Conservation (phyloP, 2,888 invertebrate species). For the Antheraea yamamai region DNA sequence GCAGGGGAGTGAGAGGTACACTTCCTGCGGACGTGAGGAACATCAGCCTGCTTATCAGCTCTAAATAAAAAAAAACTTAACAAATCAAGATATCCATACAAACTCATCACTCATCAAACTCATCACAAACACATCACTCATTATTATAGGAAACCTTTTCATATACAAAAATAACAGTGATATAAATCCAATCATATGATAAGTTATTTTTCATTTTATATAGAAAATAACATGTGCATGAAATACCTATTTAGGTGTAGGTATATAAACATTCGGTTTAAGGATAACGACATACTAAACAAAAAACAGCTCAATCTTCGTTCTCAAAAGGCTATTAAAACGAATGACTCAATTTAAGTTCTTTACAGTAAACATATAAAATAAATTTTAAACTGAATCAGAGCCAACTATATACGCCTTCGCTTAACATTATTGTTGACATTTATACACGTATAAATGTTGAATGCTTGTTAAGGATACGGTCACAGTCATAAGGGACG, state of each 20-base stretch:
- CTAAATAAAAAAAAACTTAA: too few species aligned
- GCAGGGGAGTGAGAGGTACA: too few species aligned
- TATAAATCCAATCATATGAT: too few species aligned
- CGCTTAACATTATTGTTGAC: slow-evolving; percentile 23
- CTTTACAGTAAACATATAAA: slow-evolving; percentile 18
- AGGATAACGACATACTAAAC: background rate
- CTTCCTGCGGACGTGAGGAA: too few species aligned
- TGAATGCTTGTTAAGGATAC: slow-evolving; percentile 6
- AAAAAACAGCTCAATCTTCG: background rate
- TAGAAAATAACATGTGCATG: too few species aligned
- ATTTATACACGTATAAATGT: slow-evolving; percentile 8
- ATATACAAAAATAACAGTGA: too few species aligned
- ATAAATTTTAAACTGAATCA: slow-evolving; percentile 20
- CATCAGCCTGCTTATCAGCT: too few species aligned
- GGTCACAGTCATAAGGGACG: background rate
- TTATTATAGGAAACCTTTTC: too few species aligned
- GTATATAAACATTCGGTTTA: background rate
- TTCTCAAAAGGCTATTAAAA: background rate
- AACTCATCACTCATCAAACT: too few species aligned
- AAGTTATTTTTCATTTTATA: too few species aligned
- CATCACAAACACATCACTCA: too few species aligned
- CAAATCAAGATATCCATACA: too few species aligned
- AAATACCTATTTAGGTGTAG: background rate
- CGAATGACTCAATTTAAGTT: slow-evolving; percentile 13
- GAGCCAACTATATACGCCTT: slow-evolving; percentile 13